Conservation (phyloP, 2,797 vertebrate species). For the Enteromius radiatus region DNA sequence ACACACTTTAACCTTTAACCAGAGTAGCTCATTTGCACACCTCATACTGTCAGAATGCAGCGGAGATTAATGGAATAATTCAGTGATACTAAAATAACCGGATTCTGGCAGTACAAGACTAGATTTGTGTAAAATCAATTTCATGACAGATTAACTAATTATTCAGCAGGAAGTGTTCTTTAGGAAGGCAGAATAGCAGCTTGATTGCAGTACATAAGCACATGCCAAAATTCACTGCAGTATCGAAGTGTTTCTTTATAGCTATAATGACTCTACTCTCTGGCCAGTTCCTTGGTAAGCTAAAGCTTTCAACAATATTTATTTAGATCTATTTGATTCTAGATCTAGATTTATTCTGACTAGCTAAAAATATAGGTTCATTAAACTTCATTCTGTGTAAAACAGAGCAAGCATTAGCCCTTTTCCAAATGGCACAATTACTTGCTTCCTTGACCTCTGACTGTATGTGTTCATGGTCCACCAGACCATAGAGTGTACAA, state of each 20-base stretch:
- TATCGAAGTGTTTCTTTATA: background rate
- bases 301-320: conserved; percentile 5
- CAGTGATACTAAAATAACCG: background rate
- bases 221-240: conserved; percentile 2
- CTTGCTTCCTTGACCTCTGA: background rate
- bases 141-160: conserved; percentile 1
- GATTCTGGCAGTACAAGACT: background rate
- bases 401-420: background rate
- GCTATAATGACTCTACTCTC: background rate
- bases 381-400: background rate
- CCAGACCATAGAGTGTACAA: background rate
- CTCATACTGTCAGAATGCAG: background rate
- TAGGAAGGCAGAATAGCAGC: background rate
- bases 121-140: background rate
- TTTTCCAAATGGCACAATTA: background rate
- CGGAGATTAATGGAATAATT: background rate
- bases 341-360: no score
- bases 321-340: background rate
- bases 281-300: background rate
- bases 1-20: background rate
- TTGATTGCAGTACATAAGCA: conserved; percentile 7
- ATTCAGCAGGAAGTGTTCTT: background rate
- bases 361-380: background rate
- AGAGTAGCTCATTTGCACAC: background rate
- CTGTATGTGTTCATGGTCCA: background rate